Conservation (phyloP, 1,140 invertebrate species). For the Prorops nasuta region DNA sequence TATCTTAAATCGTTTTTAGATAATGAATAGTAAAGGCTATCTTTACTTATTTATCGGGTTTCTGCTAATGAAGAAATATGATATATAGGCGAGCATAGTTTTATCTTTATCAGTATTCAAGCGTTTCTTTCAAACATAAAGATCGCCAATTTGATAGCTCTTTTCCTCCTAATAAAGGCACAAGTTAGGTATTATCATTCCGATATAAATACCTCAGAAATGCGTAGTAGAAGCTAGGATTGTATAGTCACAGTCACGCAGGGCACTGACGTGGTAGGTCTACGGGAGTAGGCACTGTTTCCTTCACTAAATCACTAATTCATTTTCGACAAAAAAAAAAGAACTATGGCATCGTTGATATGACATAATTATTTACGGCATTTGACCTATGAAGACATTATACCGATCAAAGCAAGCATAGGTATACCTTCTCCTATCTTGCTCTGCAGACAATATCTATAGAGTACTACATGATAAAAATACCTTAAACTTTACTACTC, state of each 20-base stretch:
- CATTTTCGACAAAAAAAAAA: constrained; percentile 48
- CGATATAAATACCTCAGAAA: constrained; percentile 58
- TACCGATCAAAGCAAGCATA: constrained; percentile 48
- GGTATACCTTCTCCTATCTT: constrained; percentile 57
- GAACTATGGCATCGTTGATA: constrained; percentile 45
- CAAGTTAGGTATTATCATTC: constrained; percentile 55
- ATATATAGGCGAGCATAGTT: too few species aligned
- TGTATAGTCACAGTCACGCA: constrained; percentile 57
- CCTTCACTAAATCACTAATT: constrained; percentile 54
- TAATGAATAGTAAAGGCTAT: too few species aligned
- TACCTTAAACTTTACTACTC: constrained; percentile 21
- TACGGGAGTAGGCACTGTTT: constrained; percentile 56
- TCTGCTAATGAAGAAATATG: too few species aligned
- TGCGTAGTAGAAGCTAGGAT: constrained; percentile 57
- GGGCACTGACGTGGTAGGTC: constrained; percentile 56
- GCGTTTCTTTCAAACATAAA: constrained; percentile 19
- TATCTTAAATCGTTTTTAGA: too few species aligned
- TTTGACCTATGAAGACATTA: constrained; percentile 39
- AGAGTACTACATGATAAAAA: constrained; percentile 25
- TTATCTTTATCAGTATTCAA: constrained; percentile 7
- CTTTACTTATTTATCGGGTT: too few species aligned
- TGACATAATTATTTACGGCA: constrained; percentile 31
- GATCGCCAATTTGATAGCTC: constrained; percentile 13
- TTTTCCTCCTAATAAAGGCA: constrained; percentile 37
- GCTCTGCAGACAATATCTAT: constrained; percentile 35